phyloP scores from a whole-genome alignment of 2,797 vertebrate species.

The Mormyrus hasselquistii region DNA sequence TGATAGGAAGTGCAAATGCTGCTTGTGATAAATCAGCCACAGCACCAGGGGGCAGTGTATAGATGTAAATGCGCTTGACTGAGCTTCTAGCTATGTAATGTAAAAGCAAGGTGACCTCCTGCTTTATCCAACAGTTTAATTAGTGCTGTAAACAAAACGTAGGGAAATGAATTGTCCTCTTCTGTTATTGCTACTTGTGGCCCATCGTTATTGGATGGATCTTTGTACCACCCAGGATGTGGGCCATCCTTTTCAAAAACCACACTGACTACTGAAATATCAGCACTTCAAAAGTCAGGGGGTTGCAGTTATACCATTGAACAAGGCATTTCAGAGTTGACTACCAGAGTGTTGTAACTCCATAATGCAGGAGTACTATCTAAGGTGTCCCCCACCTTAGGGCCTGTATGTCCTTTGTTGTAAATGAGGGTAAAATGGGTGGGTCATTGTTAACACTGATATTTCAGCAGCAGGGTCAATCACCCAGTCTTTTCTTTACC shows the following conservation, averaged over 20 bases:
- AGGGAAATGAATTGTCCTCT: neutral
- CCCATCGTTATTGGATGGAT: neutral
- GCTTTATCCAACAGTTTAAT: neutral
- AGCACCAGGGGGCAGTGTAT: neutral
- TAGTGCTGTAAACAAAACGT: neutral
- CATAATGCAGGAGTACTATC: neutral
- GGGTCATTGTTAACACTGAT: neutral
- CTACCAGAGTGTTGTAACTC: neutral
- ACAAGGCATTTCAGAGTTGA: neutral
- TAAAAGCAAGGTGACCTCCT: neutral
- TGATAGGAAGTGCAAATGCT: neutral
- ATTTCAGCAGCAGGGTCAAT: neutral
- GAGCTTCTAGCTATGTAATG: neutral
- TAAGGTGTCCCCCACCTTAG: neutral
- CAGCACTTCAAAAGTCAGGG: neutral
- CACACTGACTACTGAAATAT: neutral
- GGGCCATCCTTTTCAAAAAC: neutral
- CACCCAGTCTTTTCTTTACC: neutral
- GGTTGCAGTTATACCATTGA: neutral
- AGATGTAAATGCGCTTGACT: neutral
- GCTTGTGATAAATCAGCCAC: neutral
- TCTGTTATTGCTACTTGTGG: neutral
- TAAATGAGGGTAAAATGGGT: neutral
- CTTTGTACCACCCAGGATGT: neutral
- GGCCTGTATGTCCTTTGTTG: neutral